Evolutionary conservation across 1,140 invertebrate species (phyloP).

Genomic region (Tribolium madens): DNA sequence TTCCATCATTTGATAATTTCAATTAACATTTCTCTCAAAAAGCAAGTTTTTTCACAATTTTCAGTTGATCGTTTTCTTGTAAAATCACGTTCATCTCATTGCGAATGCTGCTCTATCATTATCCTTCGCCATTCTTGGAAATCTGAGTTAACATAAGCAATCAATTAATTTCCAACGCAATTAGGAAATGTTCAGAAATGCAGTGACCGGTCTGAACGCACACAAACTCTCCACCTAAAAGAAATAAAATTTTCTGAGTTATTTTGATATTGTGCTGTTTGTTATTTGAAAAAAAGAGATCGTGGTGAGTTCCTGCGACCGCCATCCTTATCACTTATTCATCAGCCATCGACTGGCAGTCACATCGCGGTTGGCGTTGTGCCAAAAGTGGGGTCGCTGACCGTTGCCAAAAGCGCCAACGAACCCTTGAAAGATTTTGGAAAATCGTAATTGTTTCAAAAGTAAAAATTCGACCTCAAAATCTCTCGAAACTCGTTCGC

Average conservation of each 20-base stretch:
- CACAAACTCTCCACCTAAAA: too few species aligned
- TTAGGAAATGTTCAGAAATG: background rate
- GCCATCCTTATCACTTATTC: slow-evolving; percentile 21
- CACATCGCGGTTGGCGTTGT: slow-evolving; percentile 18
- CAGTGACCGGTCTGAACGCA: too few species aligned
- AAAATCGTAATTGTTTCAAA: background rate
- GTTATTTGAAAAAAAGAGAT: background rate
- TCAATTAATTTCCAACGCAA: background rate
- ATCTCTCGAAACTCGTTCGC: background rate
- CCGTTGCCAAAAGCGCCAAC: background rate
- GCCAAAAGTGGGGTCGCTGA: slow-evolving; percentile 21
- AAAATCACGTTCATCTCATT: background rate
- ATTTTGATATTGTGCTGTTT: too few species aligned
- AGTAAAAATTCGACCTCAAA: background rate
- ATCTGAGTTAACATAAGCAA: background rate
- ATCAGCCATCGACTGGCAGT: slow-evolving; percentile 29
- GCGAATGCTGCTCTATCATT: background rate
- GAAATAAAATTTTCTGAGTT: too few species aligned
- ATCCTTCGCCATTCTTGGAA: background rate
- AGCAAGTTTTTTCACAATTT: background rate
- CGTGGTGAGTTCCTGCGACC: background rate
- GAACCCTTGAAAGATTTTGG: background rate
- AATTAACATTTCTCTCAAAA: background rate
- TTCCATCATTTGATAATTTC: background rate
- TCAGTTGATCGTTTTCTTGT: background rate